phyloP scores from a whole-genome alignment of 2,888 invertebrate genomes.

The Drosophila mettleri region DNA sequence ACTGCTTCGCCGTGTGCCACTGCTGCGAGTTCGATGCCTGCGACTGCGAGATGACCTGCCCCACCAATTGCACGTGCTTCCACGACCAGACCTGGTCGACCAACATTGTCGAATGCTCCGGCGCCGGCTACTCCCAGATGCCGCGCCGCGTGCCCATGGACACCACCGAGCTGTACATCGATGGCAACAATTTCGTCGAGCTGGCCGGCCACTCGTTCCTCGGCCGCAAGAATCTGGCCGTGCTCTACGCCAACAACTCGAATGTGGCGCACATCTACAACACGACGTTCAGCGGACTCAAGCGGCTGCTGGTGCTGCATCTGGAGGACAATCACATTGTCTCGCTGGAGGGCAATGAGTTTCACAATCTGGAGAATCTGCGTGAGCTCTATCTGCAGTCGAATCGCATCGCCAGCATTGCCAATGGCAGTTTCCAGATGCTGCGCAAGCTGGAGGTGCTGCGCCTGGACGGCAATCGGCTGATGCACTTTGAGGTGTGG shows the following conservation, averaged over 20 bases:
- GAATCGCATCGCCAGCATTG: constrained; percentile 92
- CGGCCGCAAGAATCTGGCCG: constrained; percentile 94
- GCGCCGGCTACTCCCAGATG: constrained; percentile 91
- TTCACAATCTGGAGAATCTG: constrained; percentile 92
- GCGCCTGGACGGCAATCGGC: constrained; percentile 93
- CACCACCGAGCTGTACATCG: constrained; percentile 96
- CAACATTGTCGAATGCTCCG: constrained; percentile 96
- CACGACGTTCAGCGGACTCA: constrained; percentile 95
- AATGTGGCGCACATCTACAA: constrained; percentile 94
- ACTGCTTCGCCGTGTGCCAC: constrained; percentile 97
- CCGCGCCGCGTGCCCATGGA: constrained; percentile 97
- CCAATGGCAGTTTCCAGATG: constrained; percentile 93
- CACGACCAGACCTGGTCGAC: constrained; percentile 97
- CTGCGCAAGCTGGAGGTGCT: constrained; percentile 93
- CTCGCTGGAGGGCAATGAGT: constrained; percentile 92
- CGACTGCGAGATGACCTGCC: constrained; percentile 99
- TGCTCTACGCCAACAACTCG: constrained; percentile 94
- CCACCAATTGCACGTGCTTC: constrained; percentile 96
- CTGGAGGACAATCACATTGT: constrained; percentile 94
- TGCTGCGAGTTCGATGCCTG: constrained; percentile 99
- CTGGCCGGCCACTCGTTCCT: constrained; percentile 95
- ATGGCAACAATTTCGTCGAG: constrained; percentile 95
- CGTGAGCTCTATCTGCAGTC: constrained; percentile 94
- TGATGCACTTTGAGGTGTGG: constrained; percentile 94
- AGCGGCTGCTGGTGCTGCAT: constrained; percentile 91